Conservation (phyloP, 2,888 invertebrate species). For the Archips xylosteana region DNA sequence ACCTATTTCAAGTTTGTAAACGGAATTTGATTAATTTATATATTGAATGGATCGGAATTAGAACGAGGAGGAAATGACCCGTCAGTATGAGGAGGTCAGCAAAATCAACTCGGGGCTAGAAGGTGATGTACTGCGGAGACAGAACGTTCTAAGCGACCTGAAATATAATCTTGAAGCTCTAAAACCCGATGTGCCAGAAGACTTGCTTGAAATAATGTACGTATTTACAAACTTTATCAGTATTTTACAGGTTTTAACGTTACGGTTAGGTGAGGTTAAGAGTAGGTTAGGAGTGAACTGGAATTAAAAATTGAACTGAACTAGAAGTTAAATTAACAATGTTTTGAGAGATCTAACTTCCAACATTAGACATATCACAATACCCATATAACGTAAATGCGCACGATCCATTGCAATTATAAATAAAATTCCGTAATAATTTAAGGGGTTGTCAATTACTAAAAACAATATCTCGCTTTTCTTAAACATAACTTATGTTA, state of each 20-base stretch:
- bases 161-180: conserved; percentile 52
- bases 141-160: conserved; percentile 54
- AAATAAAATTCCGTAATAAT: too few relatives aligned
- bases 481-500: too few relatives aligned
- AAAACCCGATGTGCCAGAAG: conserved; percentile 56
- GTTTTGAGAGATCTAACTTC: too few relatives aligned
- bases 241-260: neutral
- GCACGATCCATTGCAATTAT: too few relatives aligned
- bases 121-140: conserved; percentile 51
- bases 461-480: too few relatives aligned
- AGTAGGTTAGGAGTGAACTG: too few relatives aligned
- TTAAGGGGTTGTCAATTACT: too few relatives aligned
- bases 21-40: neutral
- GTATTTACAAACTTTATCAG: conserved; percentile 28
- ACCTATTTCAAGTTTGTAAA: neutral
- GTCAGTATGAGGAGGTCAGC: conserved; percentile 54
- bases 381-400: too few relatives aligned
- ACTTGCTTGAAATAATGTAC: conserved; percentile 62
- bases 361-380: too few relatives aligned
- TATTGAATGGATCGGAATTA: conserved; percentile 42
- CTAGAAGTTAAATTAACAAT: too few relatives aligned
- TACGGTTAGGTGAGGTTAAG: too few relatives aligned
- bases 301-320: too few relatives aligned
- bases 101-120: conserved; percentile 51
- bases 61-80: conserved; percentile 62